Evolutionary conservation across 2,113 vertebrate species (phyloP), one percentile per base, ranked within the genome.

Genomic region (Quiscalus mexicanus): DNA sequence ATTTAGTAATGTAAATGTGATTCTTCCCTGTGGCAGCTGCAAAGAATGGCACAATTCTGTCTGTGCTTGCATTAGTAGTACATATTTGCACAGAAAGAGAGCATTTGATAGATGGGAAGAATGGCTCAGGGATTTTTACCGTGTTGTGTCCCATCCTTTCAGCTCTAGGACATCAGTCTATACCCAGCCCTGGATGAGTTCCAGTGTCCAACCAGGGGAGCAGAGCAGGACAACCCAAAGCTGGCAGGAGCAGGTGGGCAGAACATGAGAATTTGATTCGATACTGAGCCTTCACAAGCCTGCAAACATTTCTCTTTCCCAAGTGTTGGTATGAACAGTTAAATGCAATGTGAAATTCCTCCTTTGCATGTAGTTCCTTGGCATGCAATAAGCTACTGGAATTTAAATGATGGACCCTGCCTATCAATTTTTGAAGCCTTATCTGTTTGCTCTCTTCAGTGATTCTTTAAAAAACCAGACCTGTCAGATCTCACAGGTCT

Each of bases 1-100:
- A 95, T 97, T 97, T 97, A 97, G 95, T 97, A 97, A 97, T 97
- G 96, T 97, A 97, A 96, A 97, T 97, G 97, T 37, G 70, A 94
- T 96, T 93, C 91, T 96, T 89, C 87, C 96, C 96, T 80, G 89
- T 91, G 97, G 97, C 96, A 97, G 96, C 92, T 93, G 92, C 79
- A 65, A 84, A 95, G 80, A 94, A 89, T 74, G 89, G 84, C 95
- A 96, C 92, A 89, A 69, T 96, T 97, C 95, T 96, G 91, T 93
- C 94, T 94, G 83, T 37, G 42, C 83, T 89, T 93, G 95, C 84
- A 92, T 96, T 75, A 94, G 80, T 65, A 88, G 86, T 15, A n/a
- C 75, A 64, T 45, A 84, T 92, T 74, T 91, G 37, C 47, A 42
- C 63, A 81, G 84, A 75, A 77, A 45, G 68, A 62, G 37, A 31